Conservation (phyloP, 2,888 invertebrate species). For the Acleris laterana region DNA sequence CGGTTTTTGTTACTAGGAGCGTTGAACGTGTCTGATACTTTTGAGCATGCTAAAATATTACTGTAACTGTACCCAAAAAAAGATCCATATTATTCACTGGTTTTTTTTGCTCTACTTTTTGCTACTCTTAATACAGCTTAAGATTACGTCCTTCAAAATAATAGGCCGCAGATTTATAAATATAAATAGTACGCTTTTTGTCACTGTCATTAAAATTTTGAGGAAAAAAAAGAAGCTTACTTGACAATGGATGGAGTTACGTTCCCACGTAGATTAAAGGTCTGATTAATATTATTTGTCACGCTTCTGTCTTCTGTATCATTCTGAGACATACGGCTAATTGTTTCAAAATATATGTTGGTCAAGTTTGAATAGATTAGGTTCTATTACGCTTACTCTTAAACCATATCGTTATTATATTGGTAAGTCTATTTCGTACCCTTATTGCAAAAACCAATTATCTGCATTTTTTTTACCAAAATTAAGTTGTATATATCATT, state of each 20-base stretch:
- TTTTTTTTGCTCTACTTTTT: conserved; percentile 22
- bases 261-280: conserved; percentile 52
- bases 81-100: background rate
- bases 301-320: conserved; percentile 43
- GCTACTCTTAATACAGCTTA: conserved; percentile 1
- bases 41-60: no score
- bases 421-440: no score
- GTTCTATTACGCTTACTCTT: no score
- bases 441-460: no score
- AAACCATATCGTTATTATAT: no score
- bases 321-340: no score
- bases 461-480: no score
- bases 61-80: background rate
- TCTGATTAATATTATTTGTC: conserved; percentile 52
- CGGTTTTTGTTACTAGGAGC: no score
- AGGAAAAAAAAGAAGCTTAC: conserved; percentile 28
- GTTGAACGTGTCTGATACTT: no score
- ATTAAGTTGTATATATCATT: no score
- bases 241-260: conserved; percentile 44
- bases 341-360: no score
- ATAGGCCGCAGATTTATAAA: conserved; percentile 8
- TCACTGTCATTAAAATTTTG: background rate
- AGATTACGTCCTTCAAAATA: conserved; percentile 2
- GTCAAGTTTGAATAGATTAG: no score
- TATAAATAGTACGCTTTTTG: conserved; percentile 6